Evolutionary conservation across 2,113 vertebrate genomes (phyloP), one percentile per base, ranked within the genome.

Genomic region (Silurus glanis): DNA sequence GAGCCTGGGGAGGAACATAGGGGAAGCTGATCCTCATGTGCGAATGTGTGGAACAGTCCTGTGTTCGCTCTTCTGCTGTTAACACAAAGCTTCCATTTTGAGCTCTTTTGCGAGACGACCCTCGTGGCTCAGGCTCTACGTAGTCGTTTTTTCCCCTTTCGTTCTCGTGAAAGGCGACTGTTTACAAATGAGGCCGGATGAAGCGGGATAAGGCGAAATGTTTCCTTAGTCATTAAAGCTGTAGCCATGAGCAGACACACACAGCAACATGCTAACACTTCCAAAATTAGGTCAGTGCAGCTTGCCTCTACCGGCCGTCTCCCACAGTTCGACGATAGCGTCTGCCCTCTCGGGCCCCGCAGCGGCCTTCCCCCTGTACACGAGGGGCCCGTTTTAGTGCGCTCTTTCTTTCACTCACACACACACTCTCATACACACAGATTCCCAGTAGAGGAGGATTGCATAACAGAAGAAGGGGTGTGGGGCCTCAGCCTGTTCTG

Each of bases 201-300:
- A n/a, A 23, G 59, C 0, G n/a, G 59, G 19, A 25, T 17, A 19
- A 28, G 25, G 90, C 94, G 94, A 94, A 47, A 23, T 74, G 47
- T 17, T 72, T 19, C 47, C 25, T 93, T 93, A 92, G 93, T 93
- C 91, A 89, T 88, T 92, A 91, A 72, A 90, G 88, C 87, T 87
- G 89, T 90, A 90, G 85, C 81, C 49, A 67, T 89, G 89, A 86
- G 91, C 89, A 93, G 91, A 93, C 89, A 92, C 87, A 90, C 87
- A 88, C 89, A 93, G 89, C 87, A 87, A 91, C 92, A 93, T 83
- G 80, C 90, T 90, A 90, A 89, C 90, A 82, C 83, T 90, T 91
- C 88, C 85, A 80, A 90, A 93, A 94, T 87, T 94, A 91, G 94
- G 94, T 94, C 93, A 94, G 86, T 82, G 86, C 90, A 83, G 87